Evolutionary conservation across 2,797 vertebrate genomes (phyloP).

Genomic region (Acropternis orthonyx): DNA sequence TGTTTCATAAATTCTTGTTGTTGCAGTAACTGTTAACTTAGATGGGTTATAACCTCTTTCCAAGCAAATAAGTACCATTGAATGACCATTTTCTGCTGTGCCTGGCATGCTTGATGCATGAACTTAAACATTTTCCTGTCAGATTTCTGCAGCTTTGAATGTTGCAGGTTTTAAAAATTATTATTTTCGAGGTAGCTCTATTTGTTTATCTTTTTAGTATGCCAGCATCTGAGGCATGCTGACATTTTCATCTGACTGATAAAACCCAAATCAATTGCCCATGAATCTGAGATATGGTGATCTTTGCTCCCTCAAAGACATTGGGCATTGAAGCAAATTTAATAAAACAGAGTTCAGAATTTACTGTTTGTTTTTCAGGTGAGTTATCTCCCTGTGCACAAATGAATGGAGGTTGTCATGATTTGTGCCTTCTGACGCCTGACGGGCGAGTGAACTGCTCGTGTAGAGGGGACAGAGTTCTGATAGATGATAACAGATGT

Average conservation of each 20-base stretch:
- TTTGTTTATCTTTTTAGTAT: background rate
- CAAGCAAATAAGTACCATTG: background rate
- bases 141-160: background rate
- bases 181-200: background rate
- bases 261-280: background rate
- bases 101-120: background rate
- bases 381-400: slow-evolving; percentile 90
- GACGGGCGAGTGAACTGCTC: slow-evolving; percentile 94
- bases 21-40: background rate
- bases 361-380: slow-evolving; percentile 74
- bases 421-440: slow-evolving; percentile 92
- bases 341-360: background rate
- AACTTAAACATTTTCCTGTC: background rate
- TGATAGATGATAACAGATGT: slow-evolving; percentile 94
- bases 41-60: background rate
- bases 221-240: background rate
- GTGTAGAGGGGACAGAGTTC: slow-evolving; percentile 90
- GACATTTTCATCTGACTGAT: background rate
- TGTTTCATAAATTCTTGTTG: background rate
- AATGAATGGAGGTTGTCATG: slow-evolving; percentile 93
- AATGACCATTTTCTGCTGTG: background rate
- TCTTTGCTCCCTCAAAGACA: background rate
- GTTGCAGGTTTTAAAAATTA: background rate
- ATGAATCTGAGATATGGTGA: background rate
- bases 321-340: slow-evolving; percentile 1